These are phyloP conservation scores for Pungitius pungitius DNA, from an alignment of 2,113 vertebrate genomes.

Conservation along the genomic window DNA sequence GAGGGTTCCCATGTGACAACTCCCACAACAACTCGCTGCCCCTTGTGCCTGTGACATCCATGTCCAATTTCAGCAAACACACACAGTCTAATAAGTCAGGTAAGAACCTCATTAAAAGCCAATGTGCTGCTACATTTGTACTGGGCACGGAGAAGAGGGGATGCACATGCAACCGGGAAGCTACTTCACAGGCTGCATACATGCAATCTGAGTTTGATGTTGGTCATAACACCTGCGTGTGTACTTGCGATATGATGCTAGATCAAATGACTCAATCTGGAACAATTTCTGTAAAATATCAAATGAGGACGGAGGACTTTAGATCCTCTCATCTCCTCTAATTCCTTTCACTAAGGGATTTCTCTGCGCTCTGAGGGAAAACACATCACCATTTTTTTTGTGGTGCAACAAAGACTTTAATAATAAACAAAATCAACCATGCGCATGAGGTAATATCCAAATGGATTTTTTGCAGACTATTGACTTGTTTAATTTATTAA, in stretches of 20 bases:
- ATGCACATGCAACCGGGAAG: neutral
- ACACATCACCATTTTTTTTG: constrained; percentile 34
- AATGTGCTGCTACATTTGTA: neutral
- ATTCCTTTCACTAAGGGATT: constrained; percentile 17
- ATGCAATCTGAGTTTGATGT: constrained; percentile 7
- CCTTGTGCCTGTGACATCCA: constrained; percentile 11
- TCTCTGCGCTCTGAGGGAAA: constrained; percentile 5
- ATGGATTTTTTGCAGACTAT: constrained; percentile 55
- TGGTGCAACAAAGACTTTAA: constrained; percentile 31
- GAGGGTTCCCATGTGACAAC: constrained; percentile 8
- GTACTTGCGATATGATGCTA: neutral
- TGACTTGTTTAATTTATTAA: constrained; percentile 52
- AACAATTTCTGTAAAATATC: constrained; percentile 20
- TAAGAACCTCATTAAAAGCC: constrained; percentile 21
- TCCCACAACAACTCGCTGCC: constrained; percentile 20
- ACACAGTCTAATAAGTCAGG: constrained; percentile 31
- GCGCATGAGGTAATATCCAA: constrained; percentile 48
- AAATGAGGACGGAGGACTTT: constrained; percentile 7
- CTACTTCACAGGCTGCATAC: neutral
- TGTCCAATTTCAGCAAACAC: constrained; percentile 29
- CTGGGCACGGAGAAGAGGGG: neutral
- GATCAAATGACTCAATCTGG: neutral
- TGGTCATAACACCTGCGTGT: neutral
- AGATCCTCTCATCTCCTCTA: constrained; percentile 20
- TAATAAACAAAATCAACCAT: constrained; percentile 52